These are phyloP conservation scores for Phylloscopus trochiloides DNA, from an alignment of 2,113 vertebrate species.

Conservation along the genomic window DNA sequence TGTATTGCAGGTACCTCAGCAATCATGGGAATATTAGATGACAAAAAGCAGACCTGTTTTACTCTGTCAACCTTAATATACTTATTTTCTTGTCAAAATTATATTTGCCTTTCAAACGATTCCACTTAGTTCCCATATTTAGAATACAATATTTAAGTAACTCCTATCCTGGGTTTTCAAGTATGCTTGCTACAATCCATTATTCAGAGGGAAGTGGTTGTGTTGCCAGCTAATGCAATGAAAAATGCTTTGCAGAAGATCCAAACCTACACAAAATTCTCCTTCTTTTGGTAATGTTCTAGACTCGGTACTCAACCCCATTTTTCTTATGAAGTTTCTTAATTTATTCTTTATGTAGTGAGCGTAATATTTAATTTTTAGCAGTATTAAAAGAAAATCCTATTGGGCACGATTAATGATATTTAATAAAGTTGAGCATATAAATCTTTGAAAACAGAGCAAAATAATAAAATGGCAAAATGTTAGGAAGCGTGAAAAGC, in stretches of 20 bases:
- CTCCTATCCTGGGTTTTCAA: neutral
- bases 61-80: neutral
- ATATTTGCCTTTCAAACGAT: neutral
- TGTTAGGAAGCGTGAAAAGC: neutral
- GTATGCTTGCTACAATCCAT: neutral
- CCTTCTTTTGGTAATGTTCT: neutral
- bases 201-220: neutral
- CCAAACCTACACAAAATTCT: neutral
- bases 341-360: neutral
- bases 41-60: constrained; percentile 19
- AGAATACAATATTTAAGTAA: neutral
- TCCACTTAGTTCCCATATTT: constrained; percentile 10
- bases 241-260: neutral
- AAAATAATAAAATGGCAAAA: neutral
- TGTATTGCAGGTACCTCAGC: neutral
- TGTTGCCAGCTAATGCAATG: neutral
- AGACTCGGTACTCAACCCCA: neutral
- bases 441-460: neutral
- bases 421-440: neutral
- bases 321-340: neutral
- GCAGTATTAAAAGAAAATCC: neutral
- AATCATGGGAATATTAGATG: neutral
- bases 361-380: neutral
- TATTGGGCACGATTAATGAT: neutral
- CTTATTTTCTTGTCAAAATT: constrained; percentile 44